Percentiles rank a stretch among this genome's conserved stretches.
Conservation (phyloP, 2,888 invertebrate species). For the Nephrotoma guestfalica region DNA sequence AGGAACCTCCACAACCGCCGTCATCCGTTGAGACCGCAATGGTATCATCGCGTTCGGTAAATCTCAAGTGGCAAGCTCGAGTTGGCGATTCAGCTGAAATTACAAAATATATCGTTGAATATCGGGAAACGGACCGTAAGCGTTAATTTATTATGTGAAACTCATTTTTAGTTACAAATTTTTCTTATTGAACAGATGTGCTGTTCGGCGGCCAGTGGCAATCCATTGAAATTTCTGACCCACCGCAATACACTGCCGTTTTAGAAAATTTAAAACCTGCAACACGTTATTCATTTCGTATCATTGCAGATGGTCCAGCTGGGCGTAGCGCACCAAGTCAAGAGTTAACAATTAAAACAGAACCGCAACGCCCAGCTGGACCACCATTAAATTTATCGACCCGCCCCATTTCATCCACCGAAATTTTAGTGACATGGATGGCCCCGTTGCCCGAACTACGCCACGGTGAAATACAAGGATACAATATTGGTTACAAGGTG, state of each 20-base stretch:
- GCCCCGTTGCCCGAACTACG: slow-evolving; percentile 52
- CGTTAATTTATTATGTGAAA: slow-evolving; percentile 6
- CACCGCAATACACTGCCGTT: slow-evolving; percentile 46
- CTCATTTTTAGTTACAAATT: neutral
- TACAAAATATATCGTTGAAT: slow-evolving; percentile 53
- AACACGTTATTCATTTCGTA: slow-evolving; percentile 51
- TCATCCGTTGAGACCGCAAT: slow-evolving; percentile 50
- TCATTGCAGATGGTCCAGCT: slow-evolving; percentile 59
- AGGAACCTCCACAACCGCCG: slow-evolving; percentile 61
- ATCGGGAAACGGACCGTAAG: slow-evolving; percentile 46
- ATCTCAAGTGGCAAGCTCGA: slow-evolving; percentile 61
- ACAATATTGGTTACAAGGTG: slow-evolving; percentile 44
- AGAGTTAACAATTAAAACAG: slow-evolving; percentile 47
- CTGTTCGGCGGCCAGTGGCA: slow-evolving; percentile 37
- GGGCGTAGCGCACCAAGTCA: slow-evolving; percentile 52
- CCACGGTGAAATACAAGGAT: slow-evolving; percentile 62
- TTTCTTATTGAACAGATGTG: neutral
- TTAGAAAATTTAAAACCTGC: slow-evolving; percentile 57
- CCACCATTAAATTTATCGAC: slow-evolving; percentile 51
- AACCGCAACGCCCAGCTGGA: slow-evolving; percentile 56
- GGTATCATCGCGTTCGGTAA: slow-evolving; percentile 55
- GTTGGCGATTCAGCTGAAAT: slow-evolving; percentile 53
- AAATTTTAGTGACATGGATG: slow-evolving; percentile 57
- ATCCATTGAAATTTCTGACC: slow-evolving; percentile 47
- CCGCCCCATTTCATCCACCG: slow-evolving; percentile 55